These are phyloP conservation scores for Anastatus disparis DNA, from an alignment of 1,140 invertebrate species.

Conservation along the genomic window DNA sequence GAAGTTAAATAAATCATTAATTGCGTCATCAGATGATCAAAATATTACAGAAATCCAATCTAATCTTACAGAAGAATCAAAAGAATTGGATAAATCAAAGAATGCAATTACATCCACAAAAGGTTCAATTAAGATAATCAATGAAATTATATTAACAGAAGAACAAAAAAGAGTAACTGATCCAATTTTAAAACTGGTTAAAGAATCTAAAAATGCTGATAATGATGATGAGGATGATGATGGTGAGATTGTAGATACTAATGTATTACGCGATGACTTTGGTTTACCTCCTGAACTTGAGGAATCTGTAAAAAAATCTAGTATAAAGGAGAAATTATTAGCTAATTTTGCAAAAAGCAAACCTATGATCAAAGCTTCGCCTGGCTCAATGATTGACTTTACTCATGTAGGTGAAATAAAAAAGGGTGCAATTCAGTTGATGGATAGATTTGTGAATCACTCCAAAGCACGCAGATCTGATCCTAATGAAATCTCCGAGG, in stretches of 20 bases:
- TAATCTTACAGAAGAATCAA: neutral
- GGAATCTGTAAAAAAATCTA: conserved; percentile 25
- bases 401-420: conserved; percentile 60
- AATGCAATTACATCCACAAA: too few relatives aligned
- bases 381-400: conserved; percentile 73
- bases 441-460: conserved; percentile 73
- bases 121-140: too few relatives aligned
- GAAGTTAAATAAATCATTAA: conserved; percentile 10
- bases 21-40: neutral
- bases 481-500: conserved; percentile 62
- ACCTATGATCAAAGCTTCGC: conserved; percentile 69
- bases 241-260: conserved; percentile 12
- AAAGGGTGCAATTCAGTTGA: conserved; percentile 68
- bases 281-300: conserved; percentile 42
- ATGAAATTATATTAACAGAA: too few relatives aligned
- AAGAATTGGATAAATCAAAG: neutral
- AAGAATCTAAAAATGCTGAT: too few relatives aligned
- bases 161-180: conserved; percentile 2
- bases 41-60: too few relatives aligned
- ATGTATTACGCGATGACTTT: conserved; percentile 30
- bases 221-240: neutral
- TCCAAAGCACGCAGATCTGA: conserved; percentile 62
- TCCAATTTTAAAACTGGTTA: neutral
- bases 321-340: conserved; percentile 41
- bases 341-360: conserved; percentile 48